phyloP scores from a whole-genome alignment of 2,797 vertebrate species.

The Acridotheres tristis region DNA sequence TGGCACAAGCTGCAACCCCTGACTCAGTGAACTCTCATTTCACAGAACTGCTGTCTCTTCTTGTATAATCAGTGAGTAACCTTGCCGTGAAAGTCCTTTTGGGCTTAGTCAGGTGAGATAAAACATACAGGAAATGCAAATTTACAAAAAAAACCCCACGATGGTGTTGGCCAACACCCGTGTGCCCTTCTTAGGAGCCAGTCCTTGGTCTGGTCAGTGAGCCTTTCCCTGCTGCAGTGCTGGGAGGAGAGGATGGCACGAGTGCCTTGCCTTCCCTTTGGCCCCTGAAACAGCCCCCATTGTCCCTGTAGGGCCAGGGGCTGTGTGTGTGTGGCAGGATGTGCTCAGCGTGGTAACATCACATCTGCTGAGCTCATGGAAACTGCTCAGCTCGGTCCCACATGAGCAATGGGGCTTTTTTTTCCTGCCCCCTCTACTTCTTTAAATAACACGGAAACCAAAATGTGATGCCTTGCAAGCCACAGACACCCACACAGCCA shows the following conservation, averaged over 20 bases:
- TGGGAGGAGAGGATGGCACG: rapidly evolving
- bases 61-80: background rate
- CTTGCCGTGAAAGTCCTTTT: background rate
- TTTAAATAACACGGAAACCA: conserved; percentile 41
- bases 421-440: background rate
- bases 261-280: background rate
- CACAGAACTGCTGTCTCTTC: rapidly evolving
- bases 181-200: background rate
- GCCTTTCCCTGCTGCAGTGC: background rate
- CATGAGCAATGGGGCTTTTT: background rate
- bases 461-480: background rate
- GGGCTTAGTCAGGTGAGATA: background rate
- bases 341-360: background rate
- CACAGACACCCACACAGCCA: background rate
- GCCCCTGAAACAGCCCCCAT: rapidly evolving
- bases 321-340: background rate
- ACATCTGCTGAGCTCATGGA: conserved; percentile 55
- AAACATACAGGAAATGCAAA: background rate
- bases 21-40: background rate
- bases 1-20: background rate
- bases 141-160: rapidly evolving
- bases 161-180: background rate
- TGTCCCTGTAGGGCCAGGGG: background rate
- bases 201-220: rapidly evolving
- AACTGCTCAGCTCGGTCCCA: background rate